A percentile compares a stretch with the other conserved stretches of the same genome.
These are phyloP conservation scores for Dendrolimus punctatus DNA, from an alignment of 1,140 invertebrate species.

Conservation along the genomic window DNA sequence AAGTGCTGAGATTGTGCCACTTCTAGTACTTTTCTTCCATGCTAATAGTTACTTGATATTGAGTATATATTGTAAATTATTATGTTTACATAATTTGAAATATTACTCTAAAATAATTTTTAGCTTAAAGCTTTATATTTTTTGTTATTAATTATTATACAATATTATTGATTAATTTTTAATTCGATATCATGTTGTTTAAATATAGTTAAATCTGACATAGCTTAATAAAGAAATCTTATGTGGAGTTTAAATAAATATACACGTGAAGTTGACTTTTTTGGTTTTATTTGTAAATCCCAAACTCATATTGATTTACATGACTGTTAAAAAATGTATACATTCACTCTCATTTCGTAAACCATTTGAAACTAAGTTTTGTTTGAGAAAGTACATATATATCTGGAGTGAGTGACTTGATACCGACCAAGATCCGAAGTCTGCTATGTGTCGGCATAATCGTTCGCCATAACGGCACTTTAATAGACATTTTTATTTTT, in stretches of 20 bases:
- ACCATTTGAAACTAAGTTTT: too few relatives aligned
- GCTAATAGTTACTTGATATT: background rate
- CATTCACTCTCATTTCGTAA: too few relatives aligned
- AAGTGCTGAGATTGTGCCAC: too few relatives aligned
- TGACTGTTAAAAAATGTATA: too few relatives aligned
- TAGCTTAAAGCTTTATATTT: conserved; percentile 32
- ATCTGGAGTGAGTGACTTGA: too few relatives aligned
- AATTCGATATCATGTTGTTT: conserved; percentile 29
- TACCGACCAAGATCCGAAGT: too few relatives aligned
- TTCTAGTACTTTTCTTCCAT: background rate
- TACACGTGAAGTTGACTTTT: conserved; percentile 36
- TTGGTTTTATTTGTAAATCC: conserved; percentile 12
- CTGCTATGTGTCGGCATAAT: too few relatives aligned
- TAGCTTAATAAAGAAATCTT: conserved; percentile 48
- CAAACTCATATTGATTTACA: too few relatives aligned
- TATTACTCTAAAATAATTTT: conserved; percentile 7
- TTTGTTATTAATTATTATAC: conserved; percentile 28
- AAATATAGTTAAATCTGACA: conserved; percentile 34
- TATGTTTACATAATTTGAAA: conserved; percentile 1
- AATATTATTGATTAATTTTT: conserved; percentile 28
- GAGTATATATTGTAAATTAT: background rate
- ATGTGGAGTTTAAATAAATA: conserved; percentile 52
- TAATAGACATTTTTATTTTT: too few relatives aligned
- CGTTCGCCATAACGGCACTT: too few relatives aligned
- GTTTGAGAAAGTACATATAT: too few relatives aligned